These are phyloP conservation scores for Phodopus roborovskii DNA, from an alignment of 2,113 vertebrate species.

Conservation along the genomic window DNA sequence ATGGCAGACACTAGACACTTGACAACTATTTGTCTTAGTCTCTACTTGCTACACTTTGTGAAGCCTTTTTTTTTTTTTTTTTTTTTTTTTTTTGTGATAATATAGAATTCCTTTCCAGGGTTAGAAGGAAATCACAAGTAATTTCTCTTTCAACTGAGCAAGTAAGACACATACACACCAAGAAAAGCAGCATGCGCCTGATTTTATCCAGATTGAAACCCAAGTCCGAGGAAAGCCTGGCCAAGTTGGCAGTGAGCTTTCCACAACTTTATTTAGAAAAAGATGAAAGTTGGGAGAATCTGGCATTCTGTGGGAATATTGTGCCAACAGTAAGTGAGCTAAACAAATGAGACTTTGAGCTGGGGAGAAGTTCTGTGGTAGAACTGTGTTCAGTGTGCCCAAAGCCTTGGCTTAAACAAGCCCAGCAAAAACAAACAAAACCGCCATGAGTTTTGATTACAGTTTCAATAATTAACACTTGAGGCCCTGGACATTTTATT, in stretches of 20 bases:
- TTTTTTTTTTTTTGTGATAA: too few relatives aligned
- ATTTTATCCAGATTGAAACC: not conserved
- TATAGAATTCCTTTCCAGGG: not conserved
- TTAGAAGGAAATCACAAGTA: not conserved
- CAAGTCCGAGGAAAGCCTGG: slow-evolving; percentile 13
- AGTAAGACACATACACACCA: not conserved
- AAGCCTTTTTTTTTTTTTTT: too few relatives aligned
- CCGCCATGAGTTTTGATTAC: not conserved
- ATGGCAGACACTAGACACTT: not conserved
- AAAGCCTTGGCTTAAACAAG: not conserved
- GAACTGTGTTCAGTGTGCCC: not conserved
- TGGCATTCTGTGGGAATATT: not conserved
- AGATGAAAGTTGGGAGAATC: slow-evolving; percentile 31
- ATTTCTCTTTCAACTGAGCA: not conserved
- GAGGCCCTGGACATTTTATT: not conserved
- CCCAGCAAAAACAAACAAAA: not conserved
- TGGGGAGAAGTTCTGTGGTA: not conserved
- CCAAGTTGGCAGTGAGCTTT: not conserved
- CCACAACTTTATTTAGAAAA: slow-evolving; percentile 43
- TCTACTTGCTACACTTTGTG: slow-evolving; percentile 1
- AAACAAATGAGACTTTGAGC: not conserved
- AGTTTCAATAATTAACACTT: slow-evolving; percentile 43
- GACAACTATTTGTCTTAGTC: not conserved
- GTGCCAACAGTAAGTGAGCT: not conserved
- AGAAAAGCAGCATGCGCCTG: not conserved